Evolutionary conservation across 2,888 invertebrate genomes (phyloP).

Genomic region (Vanessa cardui): DNA sequence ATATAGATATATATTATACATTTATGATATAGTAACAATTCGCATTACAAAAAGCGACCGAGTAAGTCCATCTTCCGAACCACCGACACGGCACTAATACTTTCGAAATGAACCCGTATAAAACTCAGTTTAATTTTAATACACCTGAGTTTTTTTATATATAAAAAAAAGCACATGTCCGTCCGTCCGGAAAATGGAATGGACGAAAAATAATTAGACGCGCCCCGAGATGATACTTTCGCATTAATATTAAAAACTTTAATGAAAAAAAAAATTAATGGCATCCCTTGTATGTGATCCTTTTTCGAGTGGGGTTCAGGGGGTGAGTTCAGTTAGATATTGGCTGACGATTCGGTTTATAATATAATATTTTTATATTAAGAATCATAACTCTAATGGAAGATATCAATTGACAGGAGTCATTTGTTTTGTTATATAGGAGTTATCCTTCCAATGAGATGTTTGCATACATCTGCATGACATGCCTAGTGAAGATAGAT

Average conservation of each 20-base stretch:
- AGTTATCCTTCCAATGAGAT: no score
- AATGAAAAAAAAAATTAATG: constrained; percentile 82
- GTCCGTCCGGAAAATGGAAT: constrained; percentile 64
- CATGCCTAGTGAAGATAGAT: no score
- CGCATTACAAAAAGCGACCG: constrained; percentile 17
- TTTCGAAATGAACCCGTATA: constrained; percentile 33
- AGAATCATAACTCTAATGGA: neutral
- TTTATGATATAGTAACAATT: neutral
- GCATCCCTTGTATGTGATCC: constrained; percentile 73
- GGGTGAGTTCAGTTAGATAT: constrained; percentile 43
- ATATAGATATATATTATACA: neutral
- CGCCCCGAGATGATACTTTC: constrained; percentile 63
- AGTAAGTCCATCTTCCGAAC: constrained; percentile 25
- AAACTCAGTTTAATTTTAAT: constrained; percentile 37
- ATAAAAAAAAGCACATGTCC: constrained; percentile 31
- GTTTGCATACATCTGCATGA: no score
- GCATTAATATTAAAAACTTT: constrained; percentile 83
- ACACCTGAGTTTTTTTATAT: constrained; percentile 44
- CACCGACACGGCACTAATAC: constrained; percentile 59
- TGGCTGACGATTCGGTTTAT: neutral
- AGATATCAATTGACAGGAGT: neutral
- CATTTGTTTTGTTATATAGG: no score
- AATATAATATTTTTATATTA: neutral
- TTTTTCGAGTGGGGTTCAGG: constrained; percentile 78
- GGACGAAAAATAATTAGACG: constrained; percentile 74